Evolutionary conservation across 2,797 vertebrate species (phyloP).

Genomic region (Morelia viridis): DNA sequence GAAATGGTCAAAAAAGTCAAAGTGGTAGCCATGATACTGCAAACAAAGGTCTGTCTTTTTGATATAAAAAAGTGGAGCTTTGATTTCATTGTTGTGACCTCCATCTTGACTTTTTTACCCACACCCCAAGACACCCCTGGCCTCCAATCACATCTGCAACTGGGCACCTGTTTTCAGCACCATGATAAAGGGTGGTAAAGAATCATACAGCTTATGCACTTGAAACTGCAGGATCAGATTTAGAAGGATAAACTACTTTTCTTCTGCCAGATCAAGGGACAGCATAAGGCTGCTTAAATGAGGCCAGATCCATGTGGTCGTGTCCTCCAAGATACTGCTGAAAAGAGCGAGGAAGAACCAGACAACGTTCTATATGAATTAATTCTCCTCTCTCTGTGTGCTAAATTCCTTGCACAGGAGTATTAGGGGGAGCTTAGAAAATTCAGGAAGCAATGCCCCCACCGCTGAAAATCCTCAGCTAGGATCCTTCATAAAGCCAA

Average conservation of each 20-base stretch:
- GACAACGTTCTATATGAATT: not conserved
- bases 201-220: not conserved
- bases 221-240: not conserved
- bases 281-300: not conserved
- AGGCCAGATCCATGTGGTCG: not conserved
- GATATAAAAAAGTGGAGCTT: not conserved
- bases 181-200: not conserved
- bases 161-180: not conserved
- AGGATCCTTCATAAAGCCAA: not conserved
- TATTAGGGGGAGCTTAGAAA: not conserved
- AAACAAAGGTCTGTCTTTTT: not conserved
- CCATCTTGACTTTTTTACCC: not conserved
- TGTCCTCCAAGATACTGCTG: not conserved
- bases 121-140: not conserved
- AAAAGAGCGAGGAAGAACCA: not conserved
- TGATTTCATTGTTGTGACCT: not conserved
- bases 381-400: not conserved
- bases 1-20: not conserved
- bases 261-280: not conserved
- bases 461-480: not conserved
- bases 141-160: not conserved
- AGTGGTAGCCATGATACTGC: not conserved
- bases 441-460: not conserved
- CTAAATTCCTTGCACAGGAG: not conserved
- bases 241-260: not conserved